Evolutionary conservation across 2,888 invertebrate genomes (phyloP), one percentile per base, ranked within the genome.

Genomic region (Neoascia interrupta): DNA sequence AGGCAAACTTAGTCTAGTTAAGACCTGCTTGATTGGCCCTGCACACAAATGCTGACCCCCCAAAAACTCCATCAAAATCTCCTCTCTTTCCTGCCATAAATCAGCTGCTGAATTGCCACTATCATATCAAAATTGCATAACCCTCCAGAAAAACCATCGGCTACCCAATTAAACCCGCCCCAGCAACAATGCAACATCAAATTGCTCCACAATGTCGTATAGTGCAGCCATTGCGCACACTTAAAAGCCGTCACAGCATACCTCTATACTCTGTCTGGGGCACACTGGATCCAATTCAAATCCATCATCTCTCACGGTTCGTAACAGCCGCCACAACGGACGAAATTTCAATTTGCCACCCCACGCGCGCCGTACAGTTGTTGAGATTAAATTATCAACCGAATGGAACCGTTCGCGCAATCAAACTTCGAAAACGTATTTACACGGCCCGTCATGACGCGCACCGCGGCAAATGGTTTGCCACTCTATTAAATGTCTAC

Each of bases 381-480:
- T n/a, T 39, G 26, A 31, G 58, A 72, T 53, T 58, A 47, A 63
- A 76, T 70, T 66, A 76, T 72, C 70, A 64, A 16, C 37, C 45
- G 31, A 66, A 37, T 26, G 15, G 18, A 19, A 41, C 41, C 23
- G 41, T 34, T 41, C 34, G 64, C 39, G 70, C 58, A 72, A 54
- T 76, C 76, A 76, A 76, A 76, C 58, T 72, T 53, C 64, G 53
- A 54, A 72, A 64, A 3, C 37, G 37, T 66, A 47, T 70, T 64
- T 53, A 41, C 53, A 39, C 60, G 47, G 56, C n/a, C n/a, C n/a
- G n/a, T n/a, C n/a, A n/a, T n/a, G n/a, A n/a, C n/a, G n/a, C n/a
- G 23, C n/a, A 31, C 6, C 31, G 18, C 3, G 15, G 19, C 8
- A 47, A 36, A 69, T 36, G n/a, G 41, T 58, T 72, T 64, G 64